Percentiles rank a stretch among this genome's conserved stretches.
phyloP scores from a whole-genome alignment of 2,888 invertebrate genomes.

The Ypsolopha scabrella region DNA sequence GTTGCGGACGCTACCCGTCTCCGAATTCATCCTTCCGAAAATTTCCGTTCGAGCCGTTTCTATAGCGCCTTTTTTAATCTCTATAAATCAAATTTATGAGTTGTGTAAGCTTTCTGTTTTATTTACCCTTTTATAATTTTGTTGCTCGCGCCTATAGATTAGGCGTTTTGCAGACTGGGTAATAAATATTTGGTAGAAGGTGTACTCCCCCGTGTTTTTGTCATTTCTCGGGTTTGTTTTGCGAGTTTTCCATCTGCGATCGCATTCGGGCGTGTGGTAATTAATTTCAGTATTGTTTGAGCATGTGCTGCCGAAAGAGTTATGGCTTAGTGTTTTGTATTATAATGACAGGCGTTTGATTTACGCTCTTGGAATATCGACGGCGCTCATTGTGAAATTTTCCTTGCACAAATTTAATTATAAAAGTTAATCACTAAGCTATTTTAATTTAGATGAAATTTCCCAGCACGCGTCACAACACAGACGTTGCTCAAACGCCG shows the following conservation, averaged over 20 bases:
- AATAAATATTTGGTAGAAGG: slow-evolving; percentile 9
- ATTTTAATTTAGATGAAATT: background rate
- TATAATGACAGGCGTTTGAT: slow-evolving; percentile 1
- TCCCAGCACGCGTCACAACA: background rate
- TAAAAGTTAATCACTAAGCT: background rate
- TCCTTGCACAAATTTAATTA: background rate
- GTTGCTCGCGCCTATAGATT: slow-evolving; percentile 36
- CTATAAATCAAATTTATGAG: slow-evolving; percentile 72
- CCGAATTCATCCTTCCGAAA: slow-evolving; percentile 67
- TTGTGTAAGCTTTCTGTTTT: slow-evolving; percentile 71
- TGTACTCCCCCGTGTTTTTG: slow-evolving; percentile 8
- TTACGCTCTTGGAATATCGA: background rate
- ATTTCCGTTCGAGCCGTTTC: slow-evolving; percentile 68
- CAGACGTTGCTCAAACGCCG: background rate
- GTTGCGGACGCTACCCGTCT: slow-evolving; percentile 48
- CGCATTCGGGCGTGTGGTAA: slow-evolving; percentile 30
- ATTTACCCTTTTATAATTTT: slow-evolving; percentile 71
- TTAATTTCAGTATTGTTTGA: slow-evolving; percentile 39
- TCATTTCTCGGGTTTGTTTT: slow-evolving; percentile 7
- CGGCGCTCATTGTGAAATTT: background rate
- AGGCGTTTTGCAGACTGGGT: slow-evolving; percentile 12
- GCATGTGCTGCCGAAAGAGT: slow-evolving; percentile 12
- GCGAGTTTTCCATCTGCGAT: slow-evolving; percentile 18
- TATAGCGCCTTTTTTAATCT: slow-evolving; percentile 71
- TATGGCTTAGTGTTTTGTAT: slow-evolving; percentile 18